These are phyloP conservation scores for Chymomyza procnemis DNA, from an alignment of 2,888 invertebrate species.

Conservation along the genomic window DNA sequence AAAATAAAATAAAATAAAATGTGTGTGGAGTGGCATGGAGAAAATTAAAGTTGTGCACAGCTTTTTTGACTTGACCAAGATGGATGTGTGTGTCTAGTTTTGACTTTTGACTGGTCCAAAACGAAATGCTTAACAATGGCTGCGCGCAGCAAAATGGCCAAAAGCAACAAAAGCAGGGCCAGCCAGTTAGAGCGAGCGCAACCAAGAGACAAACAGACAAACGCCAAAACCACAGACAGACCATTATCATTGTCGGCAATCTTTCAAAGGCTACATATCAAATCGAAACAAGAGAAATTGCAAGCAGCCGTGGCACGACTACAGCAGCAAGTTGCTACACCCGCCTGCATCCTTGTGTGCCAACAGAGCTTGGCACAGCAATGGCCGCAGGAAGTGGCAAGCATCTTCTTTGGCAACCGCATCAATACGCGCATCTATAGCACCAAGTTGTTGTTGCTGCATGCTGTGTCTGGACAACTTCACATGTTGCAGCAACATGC, in stretches of 20 bases:
- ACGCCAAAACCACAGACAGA: constrained; percentile 19
- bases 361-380: constrained; percentile 35
- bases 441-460: constrained; percentile 4
- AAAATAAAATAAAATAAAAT: not conserved
- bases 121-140: constrained; percentile 38
- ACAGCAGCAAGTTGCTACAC: constrained; percentile 40
- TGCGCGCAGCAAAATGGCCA: constrained; percentile 41
- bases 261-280: constrained; percentile 72
- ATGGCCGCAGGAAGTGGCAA: constrained; percentile 46
- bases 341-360: constrained; percentile 17
- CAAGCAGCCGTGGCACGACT: constrained; percentile 30
- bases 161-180: not conserved
- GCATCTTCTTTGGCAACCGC: not conserved
- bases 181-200: not conserved
- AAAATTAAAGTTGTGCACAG: not conserved
- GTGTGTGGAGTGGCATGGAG: not conserved
- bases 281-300: constrained; percentile 35
- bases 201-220: not conserved
- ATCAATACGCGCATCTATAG: not conserved
- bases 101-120: not conserved
- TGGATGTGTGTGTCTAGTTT: constrained; percentile 2
- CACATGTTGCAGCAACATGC: constrained; percentile 58
- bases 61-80: constrained; percentile 1
- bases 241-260: constrained; percentile 78
- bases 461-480: constrained; percentile 54